Evolutionary conservation across 2,797 vertebrate species (phyloP).

Genomic region (Glossophaga mutica): DNA sequence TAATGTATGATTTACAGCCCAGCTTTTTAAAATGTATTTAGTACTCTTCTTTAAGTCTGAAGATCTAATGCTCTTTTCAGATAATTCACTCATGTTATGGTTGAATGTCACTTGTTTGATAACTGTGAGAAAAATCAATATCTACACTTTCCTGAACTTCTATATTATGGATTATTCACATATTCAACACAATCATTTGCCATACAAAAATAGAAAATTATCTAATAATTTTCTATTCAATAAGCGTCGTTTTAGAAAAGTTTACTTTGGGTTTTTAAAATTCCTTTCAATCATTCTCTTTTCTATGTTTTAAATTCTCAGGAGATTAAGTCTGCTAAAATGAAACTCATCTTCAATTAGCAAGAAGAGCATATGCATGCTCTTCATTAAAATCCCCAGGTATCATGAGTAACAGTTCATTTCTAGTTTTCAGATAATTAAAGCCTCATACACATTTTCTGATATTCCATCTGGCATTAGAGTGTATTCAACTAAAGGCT

Average conservation of each 20-base stretch:
- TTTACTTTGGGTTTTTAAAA: conserved; percentile 78
- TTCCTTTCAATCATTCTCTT: conserved; percentile 65
- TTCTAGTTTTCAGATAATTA: conserved; percentile 84
- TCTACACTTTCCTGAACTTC: not conserved
- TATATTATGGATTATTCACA: not conserved
- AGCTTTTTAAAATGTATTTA: not conserved
- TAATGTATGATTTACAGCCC: not conserved
- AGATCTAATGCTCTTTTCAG: not conserved
- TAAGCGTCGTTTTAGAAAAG: conserved; percentile 69
- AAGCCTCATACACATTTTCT: conserved; percentile 77
- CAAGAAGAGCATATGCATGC: conserved; percentile 82
- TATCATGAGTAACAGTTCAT: conserved; percentile 75
- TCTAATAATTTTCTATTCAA: conserved; percentile 47
- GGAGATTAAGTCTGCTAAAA: conserved; percentile 80
- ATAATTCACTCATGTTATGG: not conserved
- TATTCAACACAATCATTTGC: not conserved
- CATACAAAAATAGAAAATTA: not conserved
- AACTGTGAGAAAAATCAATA: not conserved
- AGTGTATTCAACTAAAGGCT: conserved; percentile 73
- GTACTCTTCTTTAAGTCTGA: not conserved
- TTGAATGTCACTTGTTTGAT: not conserved
- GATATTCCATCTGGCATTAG: conserved; percentile 78
- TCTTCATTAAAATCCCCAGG: conserved; percentile 84
- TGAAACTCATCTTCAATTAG: conserved; percentile 84
- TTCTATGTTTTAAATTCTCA: conserved; percentile 73